phyloP scores from a whole-genome alignment of 2,113 vertebrate species.

The Onychorhynchus coronatus region DNA sequence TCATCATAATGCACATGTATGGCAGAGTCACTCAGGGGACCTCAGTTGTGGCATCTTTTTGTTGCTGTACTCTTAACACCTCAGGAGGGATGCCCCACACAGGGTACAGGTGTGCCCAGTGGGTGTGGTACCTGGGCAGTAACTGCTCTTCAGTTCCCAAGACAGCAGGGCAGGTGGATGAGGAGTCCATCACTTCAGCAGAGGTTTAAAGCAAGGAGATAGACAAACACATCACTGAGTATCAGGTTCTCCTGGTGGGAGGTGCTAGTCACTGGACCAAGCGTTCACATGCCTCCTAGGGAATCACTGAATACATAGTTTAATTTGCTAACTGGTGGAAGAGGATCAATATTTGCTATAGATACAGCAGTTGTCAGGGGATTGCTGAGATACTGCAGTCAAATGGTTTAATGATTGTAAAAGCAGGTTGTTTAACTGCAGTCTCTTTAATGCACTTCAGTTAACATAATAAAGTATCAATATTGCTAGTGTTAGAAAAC shows the following conservation, averaged over 20 bases:
- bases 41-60: background rate
- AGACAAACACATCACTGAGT: background rate
- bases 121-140: background rate
- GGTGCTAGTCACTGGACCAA: background rate
- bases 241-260: background rate
- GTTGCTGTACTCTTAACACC: background rate
- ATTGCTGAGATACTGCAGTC: background rate
- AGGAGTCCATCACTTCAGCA: background rate
- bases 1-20: background rate
- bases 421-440: background rate
- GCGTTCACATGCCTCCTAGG: background rate
- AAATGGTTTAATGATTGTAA: background rate
- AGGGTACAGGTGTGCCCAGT: background rate
- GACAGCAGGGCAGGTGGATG: background rate
- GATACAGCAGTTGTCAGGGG: background rate
- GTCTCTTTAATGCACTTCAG: background rate
- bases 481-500: background rate
- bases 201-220: background rate
- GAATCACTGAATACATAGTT: background rate
- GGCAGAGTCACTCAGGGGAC: background rate
- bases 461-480: background rate
- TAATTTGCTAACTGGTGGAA: background rate
- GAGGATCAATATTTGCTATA: background rate
- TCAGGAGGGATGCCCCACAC: background rate
- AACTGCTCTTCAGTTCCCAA: background rate